Conservation (phyloP, 2,113 vertebrate genomes). For the Ciconia boyciana region DNA sequence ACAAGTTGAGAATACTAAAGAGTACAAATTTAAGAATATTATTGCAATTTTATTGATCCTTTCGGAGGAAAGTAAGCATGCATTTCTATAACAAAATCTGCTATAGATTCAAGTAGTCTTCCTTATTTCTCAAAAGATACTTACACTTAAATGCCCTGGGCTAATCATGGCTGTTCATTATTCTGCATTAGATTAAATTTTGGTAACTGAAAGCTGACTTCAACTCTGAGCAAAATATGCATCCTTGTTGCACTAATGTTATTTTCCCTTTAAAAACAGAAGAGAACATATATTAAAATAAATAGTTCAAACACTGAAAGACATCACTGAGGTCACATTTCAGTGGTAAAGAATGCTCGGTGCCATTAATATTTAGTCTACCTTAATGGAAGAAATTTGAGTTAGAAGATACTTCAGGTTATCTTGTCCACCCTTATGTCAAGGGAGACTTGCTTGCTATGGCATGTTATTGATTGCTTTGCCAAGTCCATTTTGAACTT, state of each 20-base stretch:
- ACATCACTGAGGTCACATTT: conserved; percentile 50
- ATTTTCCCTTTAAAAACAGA: not conserved
- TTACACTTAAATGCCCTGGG: not conserved
- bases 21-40: not conserved
- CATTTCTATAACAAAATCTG: not conserved
- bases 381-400: conserved; percentile 60
- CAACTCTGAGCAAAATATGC: not conserved
- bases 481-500: not conserved
- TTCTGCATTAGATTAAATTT: conserved; percentile 18
- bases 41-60: not conserved
- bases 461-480: not conserved
- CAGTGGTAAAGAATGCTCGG: conserved; percentile 38
- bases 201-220: not conserved
- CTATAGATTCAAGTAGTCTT: not conserved
- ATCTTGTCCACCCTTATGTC: conserved; percentile 33
- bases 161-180: conserved; percentile 1
- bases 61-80: not conserved
- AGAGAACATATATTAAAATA: not conserved
- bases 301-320: conserved; percentile 32
- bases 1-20: not conserved
- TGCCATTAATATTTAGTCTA: conserved; percentile 66
- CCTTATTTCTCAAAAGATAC: not conserved
- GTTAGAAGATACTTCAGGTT: conserved; percentile 53
- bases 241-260: not conserved
- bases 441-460: not conserved